Evolutionary conservation across 2,113 vertebrate genomes (phyloP).

Genomic region (Pseudorasbora parva): DNA sequence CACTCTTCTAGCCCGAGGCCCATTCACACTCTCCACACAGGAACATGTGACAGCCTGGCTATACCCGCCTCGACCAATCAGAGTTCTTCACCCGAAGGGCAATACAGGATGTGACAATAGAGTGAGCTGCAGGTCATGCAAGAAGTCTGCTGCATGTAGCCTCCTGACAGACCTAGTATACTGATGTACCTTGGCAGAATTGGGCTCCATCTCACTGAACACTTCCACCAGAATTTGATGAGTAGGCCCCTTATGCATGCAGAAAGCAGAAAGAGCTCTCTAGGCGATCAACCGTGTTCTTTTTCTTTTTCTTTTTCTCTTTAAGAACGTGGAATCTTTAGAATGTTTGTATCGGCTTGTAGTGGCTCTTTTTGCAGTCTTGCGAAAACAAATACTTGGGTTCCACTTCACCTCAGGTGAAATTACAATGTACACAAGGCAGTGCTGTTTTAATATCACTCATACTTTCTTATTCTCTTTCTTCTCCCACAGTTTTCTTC

Average conservation of each 20-base stretch:
- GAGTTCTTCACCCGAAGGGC: slow-evolving; percentile 21
- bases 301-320: not conserved
- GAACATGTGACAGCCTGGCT: slow-evolving; percentile 33
- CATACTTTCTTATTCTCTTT: slow-evolving; percentile 2
- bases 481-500: not conserved
- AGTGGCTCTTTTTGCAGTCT: slow-evolving; percentile 10
- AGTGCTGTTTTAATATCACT: not conserved
- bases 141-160: slow-evolving; percentile 23
- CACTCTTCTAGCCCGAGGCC: slow-evolving; percentile 27
- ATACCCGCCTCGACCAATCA: slow-evolving; percentile 33
- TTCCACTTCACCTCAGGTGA: slow-evolving; percentile 22
- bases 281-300: not conserved
- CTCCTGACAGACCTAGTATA: slow-evolving; percentile 25
- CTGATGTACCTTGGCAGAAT: slow-evolving; percentile 38
- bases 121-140: slow-evolving; percentile 39
- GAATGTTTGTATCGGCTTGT: slow-evolving; percentile 16
- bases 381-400: slow-evolving; percentile 9
- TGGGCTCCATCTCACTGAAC: slow-evolving; percentile 35
- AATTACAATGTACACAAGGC: not conserved
- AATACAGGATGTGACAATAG: slow-evolving; percentile 31
- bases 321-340: not conserved
- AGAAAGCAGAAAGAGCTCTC: slow-evolving; percentile 28
- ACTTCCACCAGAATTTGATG: slow-evolving; percentile 34
- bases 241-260: slow-evolving; percentile 27
- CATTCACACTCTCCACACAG: slow-evolving; percentile 37